phyloP scores from a whole-genome alignment of 2,113 vertebrate genomes.

The Loxodonta africana region DNA sequence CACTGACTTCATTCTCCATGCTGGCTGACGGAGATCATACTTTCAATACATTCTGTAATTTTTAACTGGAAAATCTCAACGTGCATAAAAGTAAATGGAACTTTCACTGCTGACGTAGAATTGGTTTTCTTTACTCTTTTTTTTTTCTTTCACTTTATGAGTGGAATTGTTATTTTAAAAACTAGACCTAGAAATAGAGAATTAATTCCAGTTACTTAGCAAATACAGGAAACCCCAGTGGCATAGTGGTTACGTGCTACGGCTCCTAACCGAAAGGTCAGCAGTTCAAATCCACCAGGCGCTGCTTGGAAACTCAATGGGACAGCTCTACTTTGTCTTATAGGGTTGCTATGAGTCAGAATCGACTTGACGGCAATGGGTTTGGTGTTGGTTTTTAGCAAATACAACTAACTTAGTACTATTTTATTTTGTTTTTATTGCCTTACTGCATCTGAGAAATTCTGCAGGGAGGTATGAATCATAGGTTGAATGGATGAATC shows the following conservation, averaged over 20 bases:
- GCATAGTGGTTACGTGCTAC: too few relatives aligned
- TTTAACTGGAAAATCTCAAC: slow-evolving; percentile 62
- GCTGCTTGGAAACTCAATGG: too few relatives aligned
- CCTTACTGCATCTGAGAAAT: slow-evolving; percentile 34
- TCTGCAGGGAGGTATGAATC: background rate
- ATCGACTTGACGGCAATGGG: too few relatives aligned
- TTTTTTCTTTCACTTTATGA: slow-evolving; percentile 47
- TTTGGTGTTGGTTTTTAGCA: background rate
- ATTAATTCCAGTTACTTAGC: background rate
- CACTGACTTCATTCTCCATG: slow-evolving; percentile 67
- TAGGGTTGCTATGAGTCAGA: too few relatives aligned
- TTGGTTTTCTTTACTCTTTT: background rate
- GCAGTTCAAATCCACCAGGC: too few relatives aligned
- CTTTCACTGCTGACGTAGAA: slow-evolving; percentile 28
- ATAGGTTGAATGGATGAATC: background rate
- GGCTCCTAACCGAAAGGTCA: too few relatives aligned
- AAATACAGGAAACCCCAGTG: background rate
- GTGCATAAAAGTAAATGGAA: background rate
- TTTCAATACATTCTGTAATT: slow-evolving; percentile 56
- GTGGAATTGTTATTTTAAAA: slow-evolving; percentile 41
- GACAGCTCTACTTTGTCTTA: too few relatives aligned
- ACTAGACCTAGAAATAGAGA: background rate
- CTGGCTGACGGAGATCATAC: slow-evolving; percentile 11
- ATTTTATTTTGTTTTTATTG: slow-evolving; percentile 1
- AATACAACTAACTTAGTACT: background rate